Percentiles rank a stretch among this genome's conserved stretches.
These are phyloP conservation scores for Lasioglossum pauxillum DNA, from an alignment of 2,888 invertebrate species.

Conservation along the genomic window DNA sequence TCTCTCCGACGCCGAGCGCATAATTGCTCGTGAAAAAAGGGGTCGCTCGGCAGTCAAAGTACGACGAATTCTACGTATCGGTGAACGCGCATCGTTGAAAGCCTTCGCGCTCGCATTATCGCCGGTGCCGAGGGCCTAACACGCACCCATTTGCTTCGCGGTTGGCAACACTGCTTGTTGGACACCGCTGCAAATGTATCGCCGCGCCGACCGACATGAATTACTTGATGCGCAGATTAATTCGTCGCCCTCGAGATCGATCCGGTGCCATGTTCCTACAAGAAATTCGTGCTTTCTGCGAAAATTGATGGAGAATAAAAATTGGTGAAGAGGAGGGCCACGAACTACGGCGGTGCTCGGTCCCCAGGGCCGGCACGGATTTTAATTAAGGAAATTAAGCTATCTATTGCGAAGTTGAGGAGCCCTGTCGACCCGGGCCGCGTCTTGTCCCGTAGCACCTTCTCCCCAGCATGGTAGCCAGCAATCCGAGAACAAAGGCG, in stretches of 20 bases:
- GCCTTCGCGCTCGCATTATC: slow-evolving; percentile 33
- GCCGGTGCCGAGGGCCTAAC: slow-evolving; percentile 20
- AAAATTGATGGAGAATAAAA: not conserved
- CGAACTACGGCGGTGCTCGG: not conserved
- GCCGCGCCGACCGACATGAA: not conserved
- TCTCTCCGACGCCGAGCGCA: slow-evolving; percentile 16
- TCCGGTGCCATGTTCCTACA: not conserved
- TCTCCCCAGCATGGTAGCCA: slow-evolving; percentile 7
- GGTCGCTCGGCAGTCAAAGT: slow-evolving; percentile 36
- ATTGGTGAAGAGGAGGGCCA: not conserved
- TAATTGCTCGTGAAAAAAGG: slow-evolving; percentile 57
- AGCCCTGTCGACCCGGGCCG: slow-evolving; percentile 20
- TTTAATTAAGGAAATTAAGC: slow-evolving; percentile 79
- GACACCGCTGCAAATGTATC: slow-evolving; percentile 2
- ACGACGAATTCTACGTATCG: slow-evolving; percentile 28
- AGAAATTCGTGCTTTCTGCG: not conserved
- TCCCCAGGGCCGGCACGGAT: slow-evolving; percentile 42
- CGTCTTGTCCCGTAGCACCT: slow-evolving; percentile 49
- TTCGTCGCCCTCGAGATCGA: not conserved
- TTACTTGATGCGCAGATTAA: not conserved
- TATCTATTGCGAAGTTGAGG: slow-evolving; percentile 71
- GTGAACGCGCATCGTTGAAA: slow-evolving; percentile 32
- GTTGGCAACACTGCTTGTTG: not conserved
- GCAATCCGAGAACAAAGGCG: slow-evolving; percentile 56
- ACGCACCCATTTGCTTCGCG: slow-evolving; percentile 8